Evolutionary conservation across 1,140 invertebrate genomes (phyloP).

Genomic region (Cotesia glomerata): DNA sequence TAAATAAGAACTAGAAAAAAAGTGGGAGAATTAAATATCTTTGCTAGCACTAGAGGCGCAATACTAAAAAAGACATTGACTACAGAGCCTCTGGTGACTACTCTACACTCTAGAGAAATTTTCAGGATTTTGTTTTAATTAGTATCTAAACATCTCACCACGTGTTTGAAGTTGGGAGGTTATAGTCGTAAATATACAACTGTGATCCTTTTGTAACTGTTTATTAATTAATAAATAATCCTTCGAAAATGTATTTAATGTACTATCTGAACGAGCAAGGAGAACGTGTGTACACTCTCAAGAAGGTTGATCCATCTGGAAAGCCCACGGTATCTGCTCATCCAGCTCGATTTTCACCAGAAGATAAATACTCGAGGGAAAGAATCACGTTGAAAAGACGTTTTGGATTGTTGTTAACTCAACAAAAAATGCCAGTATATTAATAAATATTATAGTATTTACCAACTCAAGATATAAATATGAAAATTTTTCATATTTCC

Average conservation of each 20-base stretch:
- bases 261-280: conserved; percentile 76
- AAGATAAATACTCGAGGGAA: conserved; percentile 93
- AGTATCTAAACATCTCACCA: no score
- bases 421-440: conserved; percentile 77
- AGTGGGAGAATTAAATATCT: not conserved
- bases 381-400: conserved; percentile 89
- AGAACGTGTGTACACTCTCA: conserved; percentile 74
- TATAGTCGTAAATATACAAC: no score
- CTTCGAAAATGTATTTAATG: conserved; percentile 74
- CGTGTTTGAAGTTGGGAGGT: no score
- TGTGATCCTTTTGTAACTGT: no score
- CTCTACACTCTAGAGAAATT: no score
- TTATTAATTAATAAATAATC: not conserved
- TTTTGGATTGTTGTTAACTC: conserved; percentile 87
- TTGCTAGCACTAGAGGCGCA: no score
- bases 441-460: conserved; percentile 48
- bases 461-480: no score
- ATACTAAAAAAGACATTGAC: no score
- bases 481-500: no score
- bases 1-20: not conserved
- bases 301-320: conserved; percentile 78
- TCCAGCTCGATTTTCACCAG: conserved; percentile 93
- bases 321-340: conserved; percentile 87
- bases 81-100: no score
- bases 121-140: no score